Evolutionary conservation across 2,113 vertebrate genomes (phyloP), one percentile per base, ranked within the genome.

Genomic region (Scytalopus superciliaris): DNA sequence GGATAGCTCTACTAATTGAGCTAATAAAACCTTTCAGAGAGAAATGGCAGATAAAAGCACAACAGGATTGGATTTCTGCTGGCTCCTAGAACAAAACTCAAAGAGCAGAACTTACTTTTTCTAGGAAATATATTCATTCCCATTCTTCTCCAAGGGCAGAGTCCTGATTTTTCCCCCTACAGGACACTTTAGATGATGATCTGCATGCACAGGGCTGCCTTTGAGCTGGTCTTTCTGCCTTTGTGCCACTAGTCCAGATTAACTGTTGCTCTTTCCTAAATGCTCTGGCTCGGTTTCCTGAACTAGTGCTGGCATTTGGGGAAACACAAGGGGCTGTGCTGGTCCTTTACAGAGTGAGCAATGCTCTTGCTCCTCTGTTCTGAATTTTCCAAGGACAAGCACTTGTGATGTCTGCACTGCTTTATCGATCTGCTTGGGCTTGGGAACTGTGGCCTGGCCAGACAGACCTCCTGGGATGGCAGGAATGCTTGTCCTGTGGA

Each of bases 401-500:
- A 24, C 33, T 35, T 2, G 1, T 31, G 50, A 30, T 56, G 6
- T 15, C 10, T 2, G 44, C 49, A 14, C 7, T 57, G 50, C 9
- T 40, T 44, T 53, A 5, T 33, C 2, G 0, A 8, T 35, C 14
- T 40, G 30, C 23, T 28, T 52, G 30, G 30, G 25, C 4, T 35
- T 25, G 4, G 35, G 67, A 84, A 21, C 47, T 35, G 37, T 16
- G 62, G 7, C 27, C 10, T 56, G 40, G 30, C 30, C 19, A 39
- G 39, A 47, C 22, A 9, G 2, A 10, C 6, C 33, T 47, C 28
- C 22, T 8, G 42, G 62, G 17, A 2, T 9, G 21, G 33, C 63
- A 73, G 74, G 31, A 69, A 28, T 0, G 0, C 42, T 62, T 2
- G 0, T 2, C 14, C 30, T 37, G 9, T 5, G 2, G 49, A 50